phyloP scores from a whole-genome alignment of 2,797 vertebrate species.

The Myotis pilosus region DNA sequence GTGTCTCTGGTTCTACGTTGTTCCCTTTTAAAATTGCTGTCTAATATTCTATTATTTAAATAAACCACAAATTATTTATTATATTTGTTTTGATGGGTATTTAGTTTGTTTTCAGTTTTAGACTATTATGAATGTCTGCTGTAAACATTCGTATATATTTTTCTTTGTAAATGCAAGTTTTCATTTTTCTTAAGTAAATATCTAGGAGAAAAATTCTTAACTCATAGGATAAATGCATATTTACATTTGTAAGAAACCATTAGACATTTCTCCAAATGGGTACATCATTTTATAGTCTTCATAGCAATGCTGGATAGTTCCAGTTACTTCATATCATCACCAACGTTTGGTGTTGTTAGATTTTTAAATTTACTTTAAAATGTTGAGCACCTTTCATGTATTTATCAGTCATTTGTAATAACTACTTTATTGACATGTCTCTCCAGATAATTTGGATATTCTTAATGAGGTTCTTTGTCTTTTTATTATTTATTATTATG shows the following conservation, averaged over 20 bases:
- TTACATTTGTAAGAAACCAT: background rate
- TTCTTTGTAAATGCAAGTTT: slow-evolving; percentile 7
- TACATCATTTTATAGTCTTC: background rate
- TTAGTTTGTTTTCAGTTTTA: background rate
- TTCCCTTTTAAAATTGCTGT: background rate
- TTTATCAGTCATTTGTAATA: background rate
- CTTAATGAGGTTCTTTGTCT: background rate
- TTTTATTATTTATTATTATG: background rate
- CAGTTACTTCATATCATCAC: background rate
- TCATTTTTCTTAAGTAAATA: background rate
- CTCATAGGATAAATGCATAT: background rate
- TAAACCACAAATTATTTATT: background rate
- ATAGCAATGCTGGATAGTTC: background rate
- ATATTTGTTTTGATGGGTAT: background rate
- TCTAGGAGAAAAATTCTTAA: background rate
- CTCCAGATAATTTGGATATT: background rate
- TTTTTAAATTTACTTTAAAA: background rate
- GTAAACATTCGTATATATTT: background rate
- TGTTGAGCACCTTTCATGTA: background rate
- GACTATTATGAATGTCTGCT: background rate
- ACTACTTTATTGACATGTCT: background rate
- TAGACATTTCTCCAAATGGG: background rate
- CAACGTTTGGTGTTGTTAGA: background rate
- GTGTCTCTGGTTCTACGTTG: too few relatives aligned
- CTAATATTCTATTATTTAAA: background rate